Conservation (phyloP, 2,113 vertebrate species). For the Brienomyrus brachyistius region DNA sequence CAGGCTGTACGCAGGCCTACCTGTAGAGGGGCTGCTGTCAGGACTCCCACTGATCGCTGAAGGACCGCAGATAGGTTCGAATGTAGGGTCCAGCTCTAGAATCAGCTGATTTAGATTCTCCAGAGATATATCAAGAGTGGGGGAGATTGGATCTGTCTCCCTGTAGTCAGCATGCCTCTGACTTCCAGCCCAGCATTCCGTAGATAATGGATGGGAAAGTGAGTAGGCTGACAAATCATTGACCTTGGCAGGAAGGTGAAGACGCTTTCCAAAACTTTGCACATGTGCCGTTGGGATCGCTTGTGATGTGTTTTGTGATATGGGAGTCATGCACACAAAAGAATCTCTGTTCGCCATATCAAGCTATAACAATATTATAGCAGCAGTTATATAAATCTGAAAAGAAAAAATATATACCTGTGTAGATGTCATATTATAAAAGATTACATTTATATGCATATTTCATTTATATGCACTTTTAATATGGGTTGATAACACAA, state of each 20-base stretch:
- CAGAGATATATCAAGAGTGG: constrained; percentile 61
- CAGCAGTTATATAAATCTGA: background rate
- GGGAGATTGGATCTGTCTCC: constrained; percentile 21
- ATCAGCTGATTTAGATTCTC: constrained; percentile 72
- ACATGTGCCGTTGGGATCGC: constrained; percentile 59
- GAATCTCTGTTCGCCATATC: background rate
- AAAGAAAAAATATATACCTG: background rate
- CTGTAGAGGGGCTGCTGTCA: constrained; percentile 33
- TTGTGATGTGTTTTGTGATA: constrained; percentile 55
- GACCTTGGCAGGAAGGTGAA: constrained; percentile 34
- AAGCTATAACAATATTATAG: background rate
- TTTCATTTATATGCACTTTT: background rate
- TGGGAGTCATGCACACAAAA: constrained; percentile 42
- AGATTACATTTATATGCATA: background rate
- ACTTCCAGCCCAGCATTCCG: background rate
- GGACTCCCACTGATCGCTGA: background rate
- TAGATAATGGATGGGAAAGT: background rate
- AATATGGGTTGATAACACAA: background rate
- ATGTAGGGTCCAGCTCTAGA: constrained; percentile 72
- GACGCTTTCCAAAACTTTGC: constrained; percentile 25
- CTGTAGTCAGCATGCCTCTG: background rate
- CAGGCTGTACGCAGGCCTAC: constrained; percentile 19
- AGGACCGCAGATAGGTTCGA: constrained; percentile 50
- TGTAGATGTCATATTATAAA: background rate
- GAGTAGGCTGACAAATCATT: constrained; percentile 47